These are phyloP conservation scores for Anoplolepis gracilipes DNA, from an alignment of 1,140 invertebrate species.

Conservation along the genomic window DNA sequence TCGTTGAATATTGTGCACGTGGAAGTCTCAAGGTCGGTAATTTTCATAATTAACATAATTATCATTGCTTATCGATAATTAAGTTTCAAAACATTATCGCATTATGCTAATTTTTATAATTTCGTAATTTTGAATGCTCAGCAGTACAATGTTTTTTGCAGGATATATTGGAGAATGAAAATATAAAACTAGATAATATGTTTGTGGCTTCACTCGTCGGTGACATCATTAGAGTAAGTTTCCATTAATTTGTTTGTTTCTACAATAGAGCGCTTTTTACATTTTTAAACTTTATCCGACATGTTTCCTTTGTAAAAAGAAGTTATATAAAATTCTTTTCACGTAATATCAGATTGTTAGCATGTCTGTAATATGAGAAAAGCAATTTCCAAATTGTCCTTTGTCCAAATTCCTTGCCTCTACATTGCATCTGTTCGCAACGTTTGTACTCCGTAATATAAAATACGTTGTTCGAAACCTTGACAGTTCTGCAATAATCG, in stretches of 20 bases:
- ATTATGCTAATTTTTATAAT: conserved; percentile 13
- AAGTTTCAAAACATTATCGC: background rate
- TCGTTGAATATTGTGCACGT: conserved; percentile 96
- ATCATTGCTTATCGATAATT: conserved; percentile 8
- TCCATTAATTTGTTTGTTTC: background rate
- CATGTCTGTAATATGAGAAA: conserved; percentile 1
- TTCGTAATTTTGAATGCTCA: background rate
- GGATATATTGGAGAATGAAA: conserved; percentile 96
- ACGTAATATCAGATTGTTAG: background rate
- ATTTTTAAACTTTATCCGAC: background rate
- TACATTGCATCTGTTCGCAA: background rate
- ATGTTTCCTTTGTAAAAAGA: background rate
- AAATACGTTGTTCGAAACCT: conserved; percentile 8
- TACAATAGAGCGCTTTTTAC: background rate
- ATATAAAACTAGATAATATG: conserved; percentile 96
- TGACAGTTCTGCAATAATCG: background rate
- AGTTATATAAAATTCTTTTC: background rate
- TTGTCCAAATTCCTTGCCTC: too few relatives aligned
- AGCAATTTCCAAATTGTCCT: conserved; percentile 41
- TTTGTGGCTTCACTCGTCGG: conserved; percentile 95
- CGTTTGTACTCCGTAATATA: background rate
- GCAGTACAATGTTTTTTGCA: conserved; percentile 82
- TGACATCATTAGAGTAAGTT: conserved; percentile 93
- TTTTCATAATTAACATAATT: conserved; percentile 23
- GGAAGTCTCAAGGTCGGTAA: conserved; percentile 93